Evolutionary conservation across 2,797 vertebrate genomes (phyloP), one percentile per base, ranked within the genome.

Genomic region (Leuciscus waleckii): DNA sequence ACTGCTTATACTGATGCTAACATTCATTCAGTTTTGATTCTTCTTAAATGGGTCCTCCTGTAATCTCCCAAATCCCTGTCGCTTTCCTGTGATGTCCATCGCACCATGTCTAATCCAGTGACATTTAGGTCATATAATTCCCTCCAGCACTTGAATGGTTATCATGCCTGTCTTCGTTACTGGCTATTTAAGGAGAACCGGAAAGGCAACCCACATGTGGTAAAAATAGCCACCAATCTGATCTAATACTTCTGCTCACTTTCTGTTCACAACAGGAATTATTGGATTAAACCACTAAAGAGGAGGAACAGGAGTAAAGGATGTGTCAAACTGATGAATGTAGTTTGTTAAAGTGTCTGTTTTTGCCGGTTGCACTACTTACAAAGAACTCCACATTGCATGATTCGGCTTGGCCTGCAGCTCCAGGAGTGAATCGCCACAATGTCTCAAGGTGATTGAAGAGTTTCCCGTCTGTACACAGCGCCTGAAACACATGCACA

Each of bases 381-480:
- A 96, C 96, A 89, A 88, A 93, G 87, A 97, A 96, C 29, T 96
- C 92, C 76, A 96, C 92, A 77, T 91, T 94, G 90, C 96, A 96
- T 32, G 93, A 94, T 65, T 91, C 84, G 2, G 84, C 83, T 17
- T 49, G 87, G 16, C 92, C 91, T 26, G 90, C 39, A 19, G 89
- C 37, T 84, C 90, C 95, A 13, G 95, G 94, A 26, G 92, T 56
- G 82, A 97, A 96, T 82, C 93, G 92, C 96, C 96, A 97, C 61
- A 94, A 29, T 0, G 95, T 96, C 90, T 96, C 96, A 61, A 96
- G 94, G 88, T 97, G 95, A 84, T 90, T 95, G 92, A 96, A 96
- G 80, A 97, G 93, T 23, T 91, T 92, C 16, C 94, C 94, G 1
- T 96, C 91, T 16, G 91, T 94, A 63, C 95, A 96, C 80, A 96